phyloP scores from a whole-genome alignment of 2,888 invertebrate genomes.

The Lamellibrachia satsuma region DNA sequence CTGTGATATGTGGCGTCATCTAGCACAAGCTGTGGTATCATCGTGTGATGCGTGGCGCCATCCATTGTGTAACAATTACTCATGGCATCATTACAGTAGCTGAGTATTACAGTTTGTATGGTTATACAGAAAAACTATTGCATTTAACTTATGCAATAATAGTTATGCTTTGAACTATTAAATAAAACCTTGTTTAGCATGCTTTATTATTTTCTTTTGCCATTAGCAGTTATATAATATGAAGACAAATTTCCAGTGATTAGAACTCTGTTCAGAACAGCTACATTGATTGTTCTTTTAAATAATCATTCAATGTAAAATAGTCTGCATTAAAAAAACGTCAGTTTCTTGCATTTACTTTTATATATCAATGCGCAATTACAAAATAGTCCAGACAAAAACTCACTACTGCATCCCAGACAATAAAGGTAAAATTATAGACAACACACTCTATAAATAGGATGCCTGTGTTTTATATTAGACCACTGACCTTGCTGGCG shows the following conservation, averaged over 20 bases:
- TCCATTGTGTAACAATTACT: background rate
- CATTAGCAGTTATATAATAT: background rate
- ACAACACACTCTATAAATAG: no score
- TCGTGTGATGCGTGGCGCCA: background rate
- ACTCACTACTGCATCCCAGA: no score
- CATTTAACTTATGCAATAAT: background rate
- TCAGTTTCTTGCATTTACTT: no score
- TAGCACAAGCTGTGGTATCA: background rate
- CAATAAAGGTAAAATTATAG: no score
- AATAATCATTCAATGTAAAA: no score
- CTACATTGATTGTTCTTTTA: no score
- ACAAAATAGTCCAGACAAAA: no score
- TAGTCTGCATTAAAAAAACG: no score
- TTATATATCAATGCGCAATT: no score
- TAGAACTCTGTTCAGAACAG: no score
- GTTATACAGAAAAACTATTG: background rate
- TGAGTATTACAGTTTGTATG: background rate
- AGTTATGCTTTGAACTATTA: background rate
- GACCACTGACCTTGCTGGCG: background rate
- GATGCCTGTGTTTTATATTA: background rate
- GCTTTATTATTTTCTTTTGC: background rate
- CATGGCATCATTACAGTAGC: background rate
- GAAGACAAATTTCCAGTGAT: background rate
- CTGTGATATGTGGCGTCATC: background rate
- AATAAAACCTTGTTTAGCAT: background rate